Base-by-base conservation (phyloP, 1,140 invertebrate species). In the Bathynomus jamesi region DNA sequence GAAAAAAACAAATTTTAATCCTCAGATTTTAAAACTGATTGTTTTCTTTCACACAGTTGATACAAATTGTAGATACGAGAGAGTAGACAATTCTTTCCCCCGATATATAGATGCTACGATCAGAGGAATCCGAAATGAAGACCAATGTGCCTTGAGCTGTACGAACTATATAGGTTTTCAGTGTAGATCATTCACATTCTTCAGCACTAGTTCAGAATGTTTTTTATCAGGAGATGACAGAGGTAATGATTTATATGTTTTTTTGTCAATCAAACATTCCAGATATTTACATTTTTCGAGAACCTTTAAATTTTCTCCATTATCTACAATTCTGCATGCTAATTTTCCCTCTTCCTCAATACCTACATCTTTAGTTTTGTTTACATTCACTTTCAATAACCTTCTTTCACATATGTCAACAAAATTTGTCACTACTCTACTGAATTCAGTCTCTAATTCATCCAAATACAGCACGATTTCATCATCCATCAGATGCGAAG, bases 121-220 rank as follows among this genome's bases (percentile, higher is more conserved):
- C 7, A 73, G 75, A 40, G 79, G 79, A 0, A 80, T 83, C 13
- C 76, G 77, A 1, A 81, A 80, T 3, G 81, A 81, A 60, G 75
- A 73, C 46, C 80, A 80, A 7, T 84, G 83, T 68, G 80, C 83
- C 62, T 74, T 79, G 4, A 73, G 79, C 7, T 84, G 83, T 69
- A 79, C 79, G 29, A 78, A 76, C n/a, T 80, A 81, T 68, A 70
- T 73, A 11, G 78, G 80, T 31, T 84, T 84, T 78, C 78, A 80
- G 30, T 84, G 83, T 72, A 78, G 83, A 8, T 82, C 83, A 0
- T 84, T 79, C 69, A 81, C 83, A 8, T 84, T 80, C 73, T 84
- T 84, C 68, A 79, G 79, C 5, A 79, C 81, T 28, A 83, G 80
- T 28, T 79, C 79, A 29, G 82, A 84, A 72, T 84, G 83, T 72